These are phyloP conservation scores for Ypsolopha scabrella DNA, from an alignment of 2,888 invertebrate species.

Conservation along the genomic window DNA sequence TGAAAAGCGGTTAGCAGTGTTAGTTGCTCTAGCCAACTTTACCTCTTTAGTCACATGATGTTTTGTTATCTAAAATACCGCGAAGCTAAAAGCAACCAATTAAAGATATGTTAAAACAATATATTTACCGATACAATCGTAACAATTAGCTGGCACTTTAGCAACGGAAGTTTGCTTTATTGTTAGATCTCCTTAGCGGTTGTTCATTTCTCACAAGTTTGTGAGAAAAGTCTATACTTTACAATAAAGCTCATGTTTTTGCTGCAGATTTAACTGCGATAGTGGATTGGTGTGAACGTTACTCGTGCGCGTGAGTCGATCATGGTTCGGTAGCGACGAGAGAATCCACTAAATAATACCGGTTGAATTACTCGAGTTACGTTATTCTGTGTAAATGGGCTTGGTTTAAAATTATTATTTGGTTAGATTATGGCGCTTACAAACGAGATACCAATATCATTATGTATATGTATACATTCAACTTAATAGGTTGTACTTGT, in stretches of 20 bases:
- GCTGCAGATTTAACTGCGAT: constrained; percentile 11
- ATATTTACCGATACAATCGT: constrained; percentile 34
- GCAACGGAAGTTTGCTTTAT: constrained; percentile 44
- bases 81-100: constrained; percentile 13
- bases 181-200: constrained; percentile 25
- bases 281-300: constrained; percentile 28
- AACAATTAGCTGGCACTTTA: constrained; percentile 32
- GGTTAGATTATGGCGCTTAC: too few species aligned
- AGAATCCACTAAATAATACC: constrained; percentile 3
- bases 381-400: too few species aligned
- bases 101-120: constrained; percentile 23
- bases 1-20: neutral
- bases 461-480: too few species aligned
- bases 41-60: neutral
- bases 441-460: too few species aligned
- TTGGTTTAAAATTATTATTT: too few species aligned
- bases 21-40: neutral
- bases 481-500: too few species aligned
- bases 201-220: constrained; percentile 7
- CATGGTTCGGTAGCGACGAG: constrained; percentile 1
- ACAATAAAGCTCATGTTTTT: constrained; percentile 31
- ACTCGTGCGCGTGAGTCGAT: constrained; percentile 7
- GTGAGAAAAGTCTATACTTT: constrained; percentile 38
- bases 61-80: neutral
- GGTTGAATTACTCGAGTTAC: neutral